These are phyloP conservation scores for Misgurnus anguillicaudatus DNA, from an alignment of 2,113 vertebrate species.

Conservation along the genomic window DNA sequence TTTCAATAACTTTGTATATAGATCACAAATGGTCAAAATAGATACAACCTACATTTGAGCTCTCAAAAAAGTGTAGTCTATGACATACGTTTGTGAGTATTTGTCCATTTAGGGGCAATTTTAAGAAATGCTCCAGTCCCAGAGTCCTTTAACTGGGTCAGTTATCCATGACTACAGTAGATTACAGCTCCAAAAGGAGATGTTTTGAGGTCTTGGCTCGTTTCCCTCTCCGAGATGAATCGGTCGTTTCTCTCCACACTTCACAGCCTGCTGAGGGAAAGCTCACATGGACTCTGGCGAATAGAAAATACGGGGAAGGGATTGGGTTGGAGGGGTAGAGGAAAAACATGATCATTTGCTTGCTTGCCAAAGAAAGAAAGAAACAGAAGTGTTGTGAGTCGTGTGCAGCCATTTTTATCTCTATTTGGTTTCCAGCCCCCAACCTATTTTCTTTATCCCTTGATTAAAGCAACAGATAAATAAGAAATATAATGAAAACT, in stretches of 20 bases:
- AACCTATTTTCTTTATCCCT: not conserved
- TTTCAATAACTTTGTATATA: too few relatives aligned
- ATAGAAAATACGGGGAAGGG: not conserved
- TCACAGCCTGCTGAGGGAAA: not conserved
- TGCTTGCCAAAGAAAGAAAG: constrained; percentile 4
- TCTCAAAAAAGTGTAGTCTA: too few relatives aligned
- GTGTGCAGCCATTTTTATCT: not conserved
- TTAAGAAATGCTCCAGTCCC: not conserved
- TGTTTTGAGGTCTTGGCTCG: not conserved
- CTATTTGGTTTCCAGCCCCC: constrained; percentile 2
- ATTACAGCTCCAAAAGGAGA: constrained; percentile 27
- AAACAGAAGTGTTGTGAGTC: constrained; percentile 1
- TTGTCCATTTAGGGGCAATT: not conserved
- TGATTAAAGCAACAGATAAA: not conserved
- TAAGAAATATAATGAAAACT: not conserved
- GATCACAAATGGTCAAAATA: too few relatives aligned
- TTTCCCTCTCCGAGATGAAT: constrained; percentile 9
- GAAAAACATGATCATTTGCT: constrained; percentile 25
- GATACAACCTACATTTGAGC: too few relatives aligned
- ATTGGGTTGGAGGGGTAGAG: not conserved
- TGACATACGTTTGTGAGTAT: too few relatives aligned
- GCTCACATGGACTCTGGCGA: constrained; percentile 14
- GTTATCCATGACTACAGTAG: not conserved
- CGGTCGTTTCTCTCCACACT: not conserved
- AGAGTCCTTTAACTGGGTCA: not conserved